Base-by-base conservation (phyloP, 2,888 invertebrate species). In the Agrotis ipsilon region DNA sequence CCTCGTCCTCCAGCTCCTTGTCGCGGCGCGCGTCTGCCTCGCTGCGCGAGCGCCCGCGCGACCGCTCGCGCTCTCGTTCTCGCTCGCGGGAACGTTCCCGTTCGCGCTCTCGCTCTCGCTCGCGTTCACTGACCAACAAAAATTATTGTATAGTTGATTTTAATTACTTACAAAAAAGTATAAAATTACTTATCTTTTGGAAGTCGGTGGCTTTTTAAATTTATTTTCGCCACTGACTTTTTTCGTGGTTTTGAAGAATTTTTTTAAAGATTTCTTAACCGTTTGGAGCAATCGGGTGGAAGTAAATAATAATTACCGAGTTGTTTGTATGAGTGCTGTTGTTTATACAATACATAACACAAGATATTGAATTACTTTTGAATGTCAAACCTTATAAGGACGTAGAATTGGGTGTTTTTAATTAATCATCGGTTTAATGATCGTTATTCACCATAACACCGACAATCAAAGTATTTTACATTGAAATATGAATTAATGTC, bases 1-100 rank as follows among this genome's bases (percentile, higher is more conserved):
- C 97, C 92, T 99, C 99, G 88, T 99, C 99, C 90, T 99, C 99
- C 82, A 99, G 97, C 94, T 98, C 98, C 86, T 98, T 97, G 87
- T 98, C 98, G 2, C 97, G 96, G 68, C 98, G 96, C 75, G 98
- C 95, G 89, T 98, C 98, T 14, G 94, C 92, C 93, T 97, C 96
- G 92, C 97, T 87, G 91, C 96, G 85, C 90, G 93, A 94, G 95
- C 96, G 96, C 80, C 88, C 92, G 46, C 92, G 90, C 68, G 87
- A 87, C 94, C 96, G 92, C 65, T 96, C 96, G 1, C 96, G 85
- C 70, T 95, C 96, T 1, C 94, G 80, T 82, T 95, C 96, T 1
- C 94, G 89, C 63, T 95, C 96, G 0, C 96, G 89, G 24, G 93
- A 91, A 1, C 91, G 81, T 62, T 93, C 93, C 3, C 91, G 82